phyloP scores from a whole-genome alignment of 2,888 invertebrate genomes.

The Dolichomitus sp. region DNA sequence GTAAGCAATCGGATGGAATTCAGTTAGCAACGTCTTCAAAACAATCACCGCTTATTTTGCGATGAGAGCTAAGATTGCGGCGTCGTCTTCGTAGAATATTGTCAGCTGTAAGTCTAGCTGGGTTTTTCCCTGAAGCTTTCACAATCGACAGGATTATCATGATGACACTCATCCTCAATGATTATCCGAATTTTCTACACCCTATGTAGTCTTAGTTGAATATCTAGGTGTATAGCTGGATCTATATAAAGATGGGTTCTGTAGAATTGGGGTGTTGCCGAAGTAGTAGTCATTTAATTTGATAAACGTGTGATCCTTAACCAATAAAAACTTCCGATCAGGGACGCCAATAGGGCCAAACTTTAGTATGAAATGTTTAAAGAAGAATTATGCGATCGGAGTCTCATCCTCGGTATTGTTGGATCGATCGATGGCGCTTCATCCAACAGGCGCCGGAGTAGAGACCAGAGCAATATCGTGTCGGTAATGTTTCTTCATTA shows the following conservation, averaged over 20 bases:
- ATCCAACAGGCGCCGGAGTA: slow-evolving; percentile 69
- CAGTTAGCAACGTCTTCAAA: background rate
- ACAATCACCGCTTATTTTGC: background rate
- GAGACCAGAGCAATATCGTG: slow-evolving; percentile 80
- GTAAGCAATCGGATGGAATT: background rate
- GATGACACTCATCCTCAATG: background rate
- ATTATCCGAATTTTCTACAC: background rate
- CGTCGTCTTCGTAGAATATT: background rate
- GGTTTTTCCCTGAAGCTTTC: background rate
- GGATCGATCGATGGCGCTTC: slow-evolving; percentile 77
- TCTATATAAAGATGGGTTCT: no score
- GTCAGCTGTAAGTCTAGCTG: background rate
- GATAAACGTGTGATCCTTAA: background rate
- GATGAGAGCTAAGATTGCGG: background rate
- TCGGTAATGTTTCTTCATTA: slow-evolving; percentile 84
- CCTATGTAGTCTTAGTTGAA: background rate
- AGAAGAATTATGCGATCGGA: slow-evolving; percentile 52
- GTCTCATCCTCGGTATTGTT: slow-evolving; percentile 72
- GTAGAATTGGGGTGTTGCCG: no score
- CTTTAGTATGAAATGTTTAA: slow-evolving; percentile 43
- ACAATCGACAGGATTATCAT: background rate
- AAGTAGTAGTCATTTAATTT: background rate
- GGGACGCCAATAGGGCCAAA: slow-evolving; percentile 4
- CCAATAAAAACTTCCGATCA: slow-evolving; percentile 22
- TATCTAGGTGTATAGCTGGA: no score